Evolutionary conservation across 2,888 invertebrate species (phyloP).

Genomic region (Slavum lentiscoides): DNA sequence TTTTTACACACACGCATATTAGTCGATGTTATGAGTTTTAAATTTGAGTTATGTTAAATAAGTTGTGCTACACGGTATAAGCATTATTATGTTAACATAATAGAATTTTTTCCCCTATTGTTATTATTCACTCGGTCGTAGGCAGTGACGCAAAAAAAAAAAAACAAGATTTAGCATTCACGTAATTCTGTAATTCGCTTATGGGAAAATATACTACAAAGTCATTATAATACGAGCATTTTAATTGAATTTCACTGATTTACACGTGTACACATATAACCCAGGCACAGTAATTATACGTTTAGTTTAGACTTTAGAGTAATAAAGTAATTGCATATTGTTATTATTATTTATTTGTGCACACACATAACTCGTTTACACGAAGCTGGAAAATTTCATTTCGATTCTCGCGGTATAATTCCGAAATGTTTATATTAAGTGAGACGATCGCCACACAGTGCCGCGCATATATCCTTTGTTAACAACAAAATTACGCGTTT

Average conservation of each 20-base stretch:
- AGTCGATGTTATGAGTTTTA: no score
- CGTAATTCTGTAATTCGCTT: constrained; percentile 10
- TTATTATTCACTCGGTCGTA: background rate
- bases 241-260: constrained; percentile 12
- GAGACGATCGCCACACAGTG: background rate
- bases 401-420: background rate
- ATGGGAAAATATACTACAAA: background rate
- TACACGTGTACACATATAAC: no score
- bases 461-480: no score
- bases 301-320: background rate
- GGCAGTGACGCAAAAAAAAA: background rate
- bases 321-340: no score
- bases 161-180: constrained; percentile 1
- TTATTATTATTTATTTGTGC: background rate
- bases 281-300: background rate
- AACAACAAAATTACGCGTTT: no score
- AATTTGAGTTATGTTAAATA: no score
- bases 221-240: background rate
- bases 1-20: no score
- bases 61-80: no score
- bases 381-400: background rate
- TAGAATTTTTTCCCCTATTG: background rate
- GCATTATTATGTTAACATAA: no score
- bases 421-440: background rate
- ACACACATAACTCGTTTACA: background rate